Base-by-base conservation (phyloP, 2,113 vertebrate genomes). In the Anhinga anhinga region DNA sequence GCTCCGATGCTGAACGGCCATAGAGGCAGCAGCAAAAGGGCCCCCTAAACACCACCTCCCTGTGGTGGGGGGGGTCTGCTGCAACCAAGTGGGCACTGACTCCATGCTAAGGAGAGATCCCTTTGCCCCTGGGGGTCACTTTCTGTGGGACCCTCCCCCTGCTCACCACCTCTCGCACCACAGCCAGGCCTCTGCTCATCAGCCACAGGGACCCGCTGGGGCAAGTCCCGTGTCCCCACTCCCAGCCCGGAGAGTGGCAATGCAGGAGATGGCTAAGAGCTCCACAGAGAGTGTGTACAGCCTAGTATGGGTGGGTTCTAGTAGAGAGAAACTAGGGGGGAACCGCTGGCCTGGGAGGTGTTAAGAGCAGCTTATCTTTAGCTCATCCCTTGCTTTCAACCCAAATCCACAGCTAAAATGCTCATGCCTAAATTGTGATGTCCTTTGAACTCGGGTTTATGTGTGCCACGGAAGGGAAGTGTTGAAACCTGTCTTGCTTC, bases 191-290 rank as follows among this genome's bases (percentile, higher is more conserved):
- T 90, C 73, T 58, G 69, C 49, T 92, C 50, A 20, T 49, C 34
- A 27, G 47, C 42, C 0, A 0, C 36, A 40, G 36, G 23, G 13
- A 69, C 30, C 29, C 8, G 1, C 47, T 53, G 65, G 38, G 45
- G 2, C 21, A 13, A 0, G 0, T 55, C 62, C 58, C 4, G 0
- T 34, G 52, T 53, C 73, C 20, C 61, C 7, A 2, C 22, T 82
- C 19, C 71, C 3, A 1, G 13, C 22, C 13, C 4, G 5, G 34
- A 78, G 34, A 36, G 15, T 18, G 47, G 32, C 38, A 47, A 26
- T 23, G 45, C 29, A 34, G 76, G 59, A 53, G 49, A 40, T 26
- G 40, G 29, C 34, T 36, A 19, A 67, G 49, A 29, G 47, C 40
- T 63, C 17, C 38, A 44, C n/a, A 15, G 15, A 26, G 49, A 18